Evolutionary conservation across 2,113 vertebrate genomes (phyloP).

Genomic region (Corythaixoides concolor): DNA sequence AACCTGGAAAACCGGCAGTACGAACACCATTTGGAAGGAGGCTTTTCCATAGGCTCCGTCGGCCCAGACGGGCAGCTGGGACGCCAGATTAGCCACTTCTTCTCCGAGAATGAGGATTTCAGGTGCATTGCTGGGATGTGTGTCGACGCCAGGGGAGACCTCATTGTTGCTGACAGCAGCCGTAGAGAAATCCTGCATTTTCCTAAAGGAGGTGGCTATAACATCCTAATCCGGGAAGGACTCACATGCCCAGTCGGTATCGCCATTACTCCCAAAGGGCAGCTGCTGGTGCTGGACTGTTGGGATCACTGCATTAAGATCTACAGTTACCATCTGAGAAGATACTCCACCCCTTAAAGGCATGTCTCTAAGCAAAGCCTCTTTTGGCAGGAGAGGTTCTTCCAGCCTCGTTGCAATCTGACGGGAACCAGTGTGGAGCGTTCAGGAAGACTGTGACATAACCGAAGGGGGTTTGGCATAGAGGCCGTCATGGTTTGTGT

Average conservation of each 20-base stretch:
- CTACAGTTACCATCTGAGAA: conserved; percentile 90
- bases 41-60: conserved; percentile 94
- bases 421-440: not conserved
- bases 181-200: conserved; percentile 95
- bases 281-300: conserved; percentile 93
- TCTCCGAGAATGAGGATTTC: conserved; percentile 94
- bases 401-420: not conserved
- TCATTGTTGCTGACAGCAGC: conserved; percentile 94
- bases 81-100: conserved; percentile 96
- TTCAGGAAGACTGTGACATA: conserved; percentile 11
- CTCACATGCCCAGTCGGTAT: conserved; percentile 92
- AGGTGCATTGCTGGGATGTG: conserved; percentile 99
- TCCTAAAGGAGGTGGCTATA: conserved; percentile 93
- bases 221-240: conserved; percentile 90
- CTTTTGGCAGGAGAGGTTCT: not conserved
- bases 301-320: conserved; percentile 99
- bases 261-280: conserved; percentile 93
- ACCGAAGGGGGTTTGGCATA: not conserved
- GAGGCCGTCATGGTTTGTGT: not conserved
- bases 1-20: conserved; percentile 94
- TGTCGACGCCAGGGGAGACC: conserved; percentile 89
- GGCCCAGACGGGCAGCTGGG: conserved; percentile 90
- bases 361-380: not conserved
- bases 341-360: conserved; percentile 79
- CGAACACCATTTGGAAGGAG: conserved; percentile 93